Conservation (phyloP, 2,113 vertebrate species). For the Loxodonta africana region DNA sequence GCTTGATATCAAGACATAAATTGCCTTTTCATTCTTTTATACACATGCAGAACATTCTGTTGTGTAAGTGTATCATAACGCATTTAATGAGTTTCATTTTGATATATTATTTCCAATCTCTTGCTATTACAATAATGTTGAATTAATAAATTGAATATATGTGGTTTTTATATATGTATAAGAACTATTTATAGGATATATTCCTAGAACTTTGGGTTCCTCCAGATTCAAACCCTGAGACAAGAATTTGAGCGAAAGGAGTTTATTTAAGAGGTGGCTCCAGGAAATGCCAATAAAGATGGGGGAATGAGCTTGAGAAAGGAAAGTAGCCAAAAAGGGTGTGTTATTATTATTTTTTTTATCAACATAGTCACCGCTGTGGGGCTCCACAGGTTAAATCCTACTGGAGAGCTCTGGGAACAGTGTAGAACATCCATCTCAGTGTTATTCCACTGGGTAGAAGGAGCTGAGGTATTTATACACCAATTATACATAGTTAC, state of each 20-base stretch:
- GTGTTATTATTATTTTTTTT: too few relatives aligned
- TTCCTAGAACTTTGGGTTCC: constrained; percentile 20
- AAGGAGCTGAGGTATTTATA: background rate
- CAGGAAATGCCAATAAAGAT: background rate
- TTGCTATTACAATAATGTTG: background rate
- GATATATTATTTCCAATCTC: background rate
- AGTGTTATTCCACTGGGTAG: background rate
- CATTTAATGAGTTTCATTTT: background rate
- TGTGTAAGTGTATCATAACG: background rate
- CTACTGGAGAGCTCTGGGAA: background rate
- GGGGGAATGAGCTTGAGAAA: background rate
- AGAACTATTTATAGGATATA: background rate
- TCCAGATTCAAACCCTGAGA: constrained; percentile 19
- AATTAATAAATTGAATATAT: constrained; percentile 58
- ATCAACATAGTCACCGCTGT: background rate
- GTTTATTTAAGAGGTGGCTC: background rate
- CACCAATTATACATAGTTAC: background rate
- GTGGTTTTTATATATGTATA: background rate
- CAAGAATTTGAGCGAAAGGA: constrained; percentile 29
- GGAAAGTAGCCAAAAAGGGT: background rate
- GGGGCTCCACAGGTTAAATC: background rate
- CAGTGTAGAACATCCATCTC: accelerated
- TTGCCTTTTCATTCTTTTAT: background rate
- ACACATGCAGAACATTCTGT: background rate
- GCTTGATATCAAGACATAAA: background rate